Percentiles rank a stretch among this genome's conserved stretches.
Evolutionary conservation across 2,113 vertebrate genomes (phyloP).

Genomic region (Peromyscus maniculatus): DNA sequence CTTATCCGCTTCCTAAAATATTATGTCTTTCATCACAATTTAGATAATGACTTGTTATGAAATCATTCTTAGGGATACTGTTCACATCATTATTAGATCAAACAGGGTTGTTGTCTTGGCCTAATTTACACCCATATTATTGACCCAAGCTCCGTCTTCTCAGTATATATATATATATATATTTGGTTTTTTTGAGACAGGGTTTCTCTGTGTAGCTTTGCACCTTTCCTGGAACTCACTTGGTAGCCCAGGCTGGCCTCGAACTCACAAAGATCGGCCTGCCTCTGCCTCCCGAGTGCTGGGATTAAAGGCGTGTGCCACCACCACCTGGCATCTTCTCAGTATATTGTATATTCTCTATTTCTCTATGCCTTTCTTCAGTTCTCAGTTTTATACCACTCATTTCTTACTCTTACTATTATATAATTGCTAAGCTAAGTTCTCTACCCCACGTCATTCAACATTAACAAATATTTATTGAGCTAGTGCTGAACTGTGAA

Average conservation of each 20-base stretch:
- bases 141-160: not conserved
- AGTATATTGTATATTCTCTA: not conserved
- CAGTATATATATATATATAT: no score
- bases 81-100: not conserved
- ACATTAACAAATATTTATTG: not conserved
- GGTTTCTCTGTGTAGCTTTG: no score
- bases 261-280: no score
- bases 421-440: not conserved
- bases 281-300: no score
- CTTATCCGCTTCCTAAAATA: not conserved
- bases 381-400: not conserved
- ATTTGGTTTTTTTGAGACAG: no score
- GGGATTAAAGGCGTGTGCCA: no score
- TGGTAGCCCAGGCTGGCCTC: no score
- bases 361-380: not conserved
- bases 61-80: not conserved
- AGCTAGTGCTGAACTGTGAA: not conserved
- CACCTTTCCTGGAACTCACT: no score
- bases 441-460: not conserved
- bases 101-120: not conserved
- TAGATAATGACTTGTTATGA: not conserved
- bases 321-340: no score
- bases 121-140: not conserved
- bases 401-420: not conserved
- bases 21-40: not conserved